These are phyloP conservation scores for Zaprionus gabonicus DNA, from an alignment of 1,140 invertebrate species.

Conservation along the genomic window DNA sequence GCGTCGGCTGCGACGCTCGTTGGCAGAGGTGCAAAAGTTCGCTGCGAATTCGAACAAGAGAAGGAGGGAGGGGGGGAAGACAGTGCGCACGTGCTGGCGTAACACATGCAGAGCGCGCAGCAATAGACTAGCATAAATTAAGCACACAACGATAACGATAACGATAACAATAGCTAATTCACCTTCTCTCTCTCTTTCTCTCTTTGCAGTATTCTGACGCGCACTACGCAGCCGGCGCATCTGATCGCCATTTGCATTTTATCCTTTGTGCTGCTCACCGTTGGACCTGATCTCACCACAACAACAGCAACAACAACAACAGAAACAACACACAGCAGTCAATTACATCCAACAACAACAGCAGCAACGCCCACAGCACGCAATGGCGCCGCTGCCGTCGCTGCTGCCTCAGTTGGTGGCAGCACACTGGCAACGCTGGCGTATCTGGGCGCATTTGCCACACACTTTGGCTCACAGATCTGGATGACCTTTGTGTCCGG, in stretches of 20 bases:
- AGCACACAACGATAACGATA: slow-evolving; percentile 3
- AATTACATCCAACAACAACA: background rate
- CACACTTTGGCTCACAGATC: slow-evolving; percentile 92
- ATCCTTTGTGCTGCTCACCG: slow-evolving; percentile 86
- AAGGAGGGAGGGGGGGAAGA: slow-evolving; percentile 26
- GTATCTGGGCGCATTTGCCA: slow-evolving; percentile 90
- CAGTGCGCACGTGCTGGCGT: slow-evolving; percentile 47
- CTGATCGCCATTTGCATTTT: slow-evolving; percentile 88
- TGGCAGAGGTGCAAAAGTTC: slow-evolving; percentile 37
- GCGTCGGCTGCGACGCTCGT: too few relatives aligned
- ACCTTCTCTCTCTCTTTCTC: background rate
- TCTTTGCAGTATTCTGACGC: slow-evolving; percentile 87
- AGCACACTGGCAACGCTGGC: slow-evolving; percentile 85
- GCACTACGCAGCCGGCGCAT: slow-evolving; percentile 91
- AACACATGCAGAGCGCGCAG: background rate
- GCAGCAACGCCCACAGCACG: slow-evolving; percentile 20
- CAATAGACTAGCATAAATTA: background rate
- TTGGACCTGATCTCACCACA: slow-evolving; percentile 85
- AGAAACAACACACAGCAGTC: slow-evolving; percentile 26
- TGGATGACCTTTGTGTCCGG: slow-evolving; percentile 96
- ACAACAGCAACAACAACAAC: slow-evolving; percentile 51
- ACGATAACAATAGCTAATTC: background rate
- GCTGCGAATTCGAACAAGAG: slow-evolving; percentile 31
- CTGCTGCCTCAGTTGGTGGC: background rate
- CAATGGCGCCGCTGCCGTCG: slow-evolving; percentile 9